Evolutionary conservation across 2,797 vertebrate species (phyloP).

Genomic region (Acipenser ruthenus): DNA sequence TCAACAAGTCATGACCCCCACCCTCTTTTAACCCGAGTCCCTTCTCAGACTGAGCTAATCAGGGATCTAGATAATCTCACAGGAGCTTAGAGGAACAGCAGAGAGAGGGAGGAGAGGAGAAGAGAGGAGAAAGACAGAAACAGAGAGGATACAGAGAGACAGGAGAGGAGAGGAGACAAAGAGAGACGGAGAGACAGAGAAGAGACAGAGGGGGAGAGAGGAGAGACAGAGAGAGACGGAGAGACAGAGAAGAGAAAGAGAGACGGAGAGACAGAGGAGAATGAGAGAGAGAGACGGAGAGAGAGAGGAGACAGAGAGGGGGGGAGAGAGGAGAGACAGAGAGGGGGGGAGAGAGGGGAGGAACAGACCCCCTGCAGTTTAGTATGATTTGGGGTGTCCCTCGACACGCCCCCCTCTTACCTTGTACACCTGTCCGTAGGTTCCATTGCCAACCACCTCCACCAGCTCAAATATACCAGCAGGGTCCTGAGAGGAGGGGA

Average conservation of each 20-base stretch:
- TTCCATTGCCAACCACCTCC: constrained; percentile 75
- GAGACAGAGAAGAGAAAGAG: constrained; percentile 12
- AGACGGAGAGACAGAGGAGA: neutral
- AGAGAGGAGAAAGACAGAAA: neutral
- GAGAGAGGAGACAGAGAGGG: constrained; percentile 16
- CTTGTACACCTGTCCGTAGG: constrained; percentile 75
- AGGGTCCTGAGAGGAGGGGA: constrained; percentile 48
- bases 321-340: neutral
- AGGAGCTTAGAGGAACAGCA: constrained; percentile 8
- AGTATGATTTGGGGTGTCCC: constrained; percentile 34
- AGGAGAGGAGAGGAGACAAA: neutral
- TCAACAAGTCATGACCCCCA: too few species aligned
- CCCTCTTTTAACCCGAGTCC: too few species aligned
- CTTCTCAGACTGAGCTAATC: too few species aligned
- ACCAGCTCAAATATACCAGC: constrained; percentile 72
- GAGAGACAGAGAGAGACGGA: constrained; percentile 21
- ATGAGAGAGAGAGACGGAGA: neutral
- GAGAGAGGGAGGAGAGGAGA: neutral
- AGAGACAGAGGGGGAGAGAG: neutral
- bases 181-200: neutral
- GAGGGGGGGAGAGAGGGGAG: constrained; percentile 33
- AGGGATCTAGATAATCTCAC: too few species aligned
- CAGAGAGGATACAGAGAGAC: neutral
- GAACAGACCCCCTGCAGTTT: constrained; percentile 29
- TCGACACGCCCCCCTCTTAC: constrained; percentile 34